Evolutionary conservation across 2,888 invertebrate genomes (phyloP).

Genomic region (Apamea anceps): DNA sequence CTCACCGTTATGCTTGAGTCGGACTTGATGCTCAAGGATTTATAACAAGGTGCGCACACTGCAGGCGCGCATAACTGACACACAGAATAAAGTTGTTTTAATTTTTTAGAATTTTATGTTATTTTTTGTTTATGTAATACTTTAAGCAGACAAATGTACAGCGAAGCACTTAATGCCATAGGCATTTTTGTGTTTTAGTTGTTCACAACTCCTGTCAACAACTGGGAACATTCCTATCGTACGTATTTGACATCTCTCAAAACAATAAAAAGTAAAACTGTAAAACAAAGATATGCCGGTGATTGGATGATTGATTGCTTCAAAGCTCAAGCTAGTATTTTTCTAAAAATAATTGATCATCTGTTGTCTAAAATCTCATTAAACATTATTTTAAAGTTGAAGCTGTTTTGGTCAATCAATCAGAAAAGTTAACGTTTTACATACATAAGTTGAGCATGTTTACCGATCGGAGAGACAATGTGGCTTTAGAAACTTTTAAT

Average conservation of each 20-base stretch:
- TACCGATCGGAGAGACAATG: not conserved
- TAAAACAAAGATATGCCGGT: not conserved
- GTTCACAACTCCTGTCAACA: too few species aligned
- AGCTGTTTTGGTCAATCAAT: not conserved
- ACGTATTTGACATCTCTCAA: not conserved
- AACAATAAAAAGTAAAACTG: not conserved
- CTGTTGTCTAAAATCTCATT: too few species aligned
- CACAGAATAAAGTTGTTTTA: not conserved
- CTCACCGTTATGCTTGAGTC: constrained; percentile 73
- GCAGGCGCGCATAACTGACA: constrained; percentile 38
- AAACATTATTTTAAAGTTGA: not conserved
- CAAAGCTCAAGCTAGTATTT: not conserved
- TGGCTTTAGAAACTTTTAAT: not conserved
- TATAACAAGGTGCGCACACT: constrained; percentile 73
- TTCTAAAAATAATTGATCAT: not conserved
- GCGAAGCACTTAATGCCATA: not conserved
- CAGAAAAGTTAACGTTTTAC: not conserved
- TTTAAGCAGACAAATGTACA: not conserved
- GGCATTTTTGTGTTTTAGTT: not conserved
- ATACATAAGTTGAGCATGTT: not conserved
- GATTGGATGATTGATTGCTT: not conserved
- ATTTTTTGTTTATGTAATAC: not conserved
- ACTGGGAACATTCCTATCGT: too few species aligned
- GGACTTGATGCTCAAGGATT: constrained; percentile 75
- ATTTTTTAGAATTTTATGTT: not conserved